Evolutionary conservation across 2,888 invertebrate genomes (phyloP).

Genomic region (Nomada lathburiana): DNA sequence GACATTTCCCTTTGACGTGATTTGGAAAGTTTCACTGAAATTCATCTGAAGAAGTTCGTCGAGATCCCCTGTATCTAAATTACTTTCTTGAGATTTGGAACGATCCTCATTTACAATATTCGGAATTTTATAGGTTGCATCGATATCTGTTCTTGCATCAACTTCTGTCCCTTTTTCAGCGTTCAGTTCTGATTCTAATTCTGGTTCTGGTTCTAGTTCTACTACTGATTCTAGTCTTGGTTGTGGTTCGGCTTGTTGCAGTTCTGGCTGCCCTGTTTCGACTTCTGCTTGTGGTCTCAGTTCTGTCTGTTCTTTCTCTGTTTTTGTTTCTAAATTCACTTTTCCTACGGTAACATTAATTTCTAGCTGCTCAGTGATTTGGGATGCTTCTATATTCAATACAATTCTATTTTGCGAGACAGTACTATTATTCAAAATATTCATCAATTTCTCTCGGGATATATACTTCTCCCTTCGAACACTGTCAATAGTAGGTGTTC

Average conservation of each 20-base stretch:
- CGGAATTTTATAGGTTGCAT: too few species aligned
- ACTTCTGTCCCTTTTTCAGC: too few species aligned
- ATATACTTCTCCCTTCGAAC: not conserved
- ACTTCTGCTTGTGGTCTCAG: too few species aligned
- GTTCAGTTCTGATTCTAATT: too few species aligned
- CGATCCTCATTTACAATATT: not conserved
- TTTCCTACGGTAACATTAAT: not conserved
- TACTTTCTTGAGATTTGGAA: not conserved
- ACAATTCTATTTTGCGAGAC: not conserved
- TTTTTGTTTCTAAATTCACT: not conserved
- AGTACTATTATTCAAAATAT: not conserved
- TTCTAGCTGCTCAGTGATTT: not conserved
- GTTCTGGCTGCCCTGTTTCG: too few species aligned
- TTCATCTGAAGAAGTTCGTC: conserved; percentile 30
- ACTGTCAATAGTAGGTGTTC: not conserved
- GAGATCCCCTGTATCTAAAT: conserved; percentile 10
- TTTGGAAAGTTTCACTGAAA: conserved; percentile 3
- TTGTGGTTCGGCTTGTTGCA: too few species aligned
- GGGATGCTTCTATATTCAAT: not conserved
- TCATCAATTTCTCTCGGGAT: not conserved
- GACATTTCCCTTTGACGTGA: conserved; percentile 33
- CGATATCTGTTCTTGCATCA: too few species aligned
- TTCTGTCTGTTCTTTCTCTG: too few species aligned
- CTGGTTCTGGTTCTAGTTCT: too few species aligned
- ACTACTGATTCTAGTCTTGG: too few species aligned